Percentiles rank a stretch among this genome's conserved stretches.
Conservation (phyloP, 1,140 invertebrate species). For the Oncopodura yosiiana region DNA sequence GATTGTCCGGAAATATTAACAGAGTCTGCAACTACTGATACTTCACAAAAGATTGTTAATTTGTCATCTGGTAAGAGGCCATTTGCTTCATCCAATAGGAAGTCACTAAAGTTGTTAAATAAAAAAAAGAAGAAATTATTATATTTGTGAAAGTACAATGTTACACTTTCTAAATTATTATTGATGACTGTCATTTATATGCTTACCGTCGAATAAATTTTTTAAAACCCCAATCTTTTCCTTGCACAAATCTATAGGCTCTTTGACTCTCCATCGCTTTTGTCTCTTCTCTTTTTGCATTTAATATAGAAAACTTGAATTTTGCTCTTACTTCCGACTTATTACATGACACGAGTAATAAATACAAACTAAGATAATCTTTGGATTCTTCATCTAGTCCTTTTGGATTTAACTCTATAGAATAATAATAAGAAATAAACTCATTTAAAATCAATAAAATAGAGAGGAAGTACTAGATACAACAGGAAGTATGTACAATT, state of each 20-base stretch:
- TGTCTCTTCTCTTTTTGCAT: constrained; percentile 98
- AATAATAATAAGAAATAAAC: constrained; percentile 14
- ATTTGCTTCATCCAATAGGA: constrained; percentile 94
- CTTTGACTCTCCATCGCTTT: constrained; percentile 78
- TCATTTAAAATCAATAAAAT: not conserved
- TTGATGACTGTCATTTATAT: not conserved
- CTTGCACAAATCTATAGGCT: constrained; percentile 97
- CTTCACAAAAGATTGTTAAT: constrained; percentile 98
- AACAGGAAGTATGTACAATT: not conserved
- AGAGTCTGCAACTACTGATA: constrained; percentile 90
- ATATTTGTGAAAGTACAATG: not conserved
- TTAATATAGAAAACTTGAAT: constrained; percentile 99
- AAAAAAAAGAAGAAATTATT: not conserved
- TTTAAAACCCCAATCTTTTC: constrained; percentile 99
- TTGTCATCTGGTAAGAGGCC: constrained; percentile 96
- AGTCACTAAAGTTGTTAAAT: constrained; percentile 50
- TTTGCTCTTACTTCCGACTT: constrained; percentile 99
- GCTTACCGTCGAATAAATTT: constrained; percentile 77
- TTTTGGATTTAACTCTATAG: constrained; percentile 90
- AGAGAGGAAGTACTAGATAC: not conserved
- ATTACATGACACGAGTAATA: constrained; percentile 96
- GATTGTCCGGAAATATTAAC: constrained; percentile 93
- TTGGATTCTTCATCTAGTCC: constrained; percentile 99
- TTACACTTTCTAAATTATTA: not conserved
- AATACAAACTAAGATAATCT: constrained; percentile 97